These are phyloP conservation scores for Perizoma flavofasciatum DNA, from an alignment of 2,888 invertebrate genomes.

Conservation along the genomic window DNA sequence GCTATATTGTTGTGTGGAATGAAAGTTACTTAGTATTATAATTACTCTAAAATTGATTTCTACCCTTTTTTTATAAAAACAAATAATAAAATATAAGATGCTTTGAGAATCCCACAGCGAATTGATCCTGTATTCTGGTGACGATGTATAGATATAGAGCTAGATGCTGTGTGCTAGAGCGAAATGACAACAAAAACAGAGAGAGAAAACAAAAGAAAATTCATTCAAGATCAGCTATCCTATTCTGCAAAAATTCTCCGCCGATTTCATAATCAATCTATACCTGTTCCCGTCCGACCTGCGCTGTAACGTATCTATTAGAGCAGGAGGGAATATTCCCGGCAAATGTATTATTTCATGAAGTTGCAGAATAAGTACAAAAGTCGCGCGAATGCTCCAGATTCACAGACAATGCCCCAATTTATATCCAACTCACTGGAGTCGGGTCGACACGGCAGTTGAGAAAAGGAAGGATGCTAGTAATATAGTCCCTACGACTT, in stretches of 20 bases:
- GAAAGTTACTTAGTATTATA: too few species aligned
- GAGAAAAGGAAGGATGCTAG: conserved; percentile 55
- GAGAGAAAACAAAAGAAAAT: conserved; percentile 73
- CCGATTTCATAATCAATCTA: conserved; percentile 66
- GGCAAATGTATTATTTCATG: conserved; percentile 55
- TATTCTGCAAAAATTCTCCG: conserved; percentile 64
- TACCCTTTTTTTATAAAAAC: too few species aligned
- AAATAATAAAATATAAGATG: conserved; percentile 13
- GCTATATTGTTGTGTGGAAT: too few species aligned
- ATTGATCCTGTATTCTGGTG: conserved; percentile 77
- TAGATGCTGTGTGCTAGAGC: conserved; percentile 65
- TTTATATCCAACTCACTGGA: conserved; percentile 82
- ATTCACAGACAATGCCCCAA: conserved; percentile 83
- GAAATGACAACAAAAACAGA: conserved; percentile 65
- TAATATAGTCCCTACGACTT: conserved; percentile 39
- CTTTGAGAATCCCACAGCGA: conserved; percentile 65
- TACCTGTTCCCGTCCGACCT: conserved; percentile 53
- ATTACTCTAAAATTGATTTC: too few species aligned
- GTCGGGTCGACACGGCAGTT: conserved; percentile 66
- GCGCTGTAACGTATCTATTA: conserved; percentile 35
- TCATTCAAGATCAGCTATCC: conserved; percentile 75
- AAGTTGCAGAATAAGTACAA: conserved; percentile 69
- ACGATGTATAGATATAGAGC: conserved; percentile 63
- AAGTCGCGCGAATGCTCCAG: conserved; percentile 75
- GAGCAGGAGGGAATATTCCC: conserved; percentile 47